Conservation (phyloP, 1,140 invertebrate genomes). For the Nautilus pompilius region DNA sequence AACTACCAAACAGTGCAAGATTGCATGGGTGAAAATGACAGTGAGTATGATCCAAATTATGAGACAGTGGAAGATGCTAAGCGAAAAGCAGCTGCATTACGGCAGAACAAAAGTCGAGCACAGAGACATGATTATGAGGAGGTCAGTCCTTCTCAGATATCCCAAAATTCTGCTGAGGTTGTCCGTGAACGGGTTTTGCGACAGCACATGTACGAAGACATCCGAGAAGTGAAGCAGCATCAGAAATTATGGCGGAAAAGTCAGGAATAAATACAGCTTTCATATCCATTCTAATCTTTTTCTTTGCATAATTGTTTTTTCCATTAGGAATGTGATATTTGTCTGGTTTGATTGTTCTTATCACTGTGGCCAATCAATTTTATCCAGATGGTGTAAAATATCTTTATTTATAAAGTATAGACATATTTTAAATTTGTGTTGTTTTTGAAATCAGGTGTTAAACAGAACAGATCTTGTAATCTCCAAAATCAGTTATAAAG, state of each 20-base stretch:
- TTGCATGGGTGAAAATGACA: conserved; percentile 25
- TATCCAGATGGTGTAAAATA: no score
- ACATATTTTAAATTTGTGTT: no score
- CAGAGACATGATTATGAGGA: conserved; percentile 23
- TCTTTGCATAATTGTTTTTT: no score
- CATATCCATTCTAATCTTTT: no score
- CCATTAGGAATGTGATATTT: no score
- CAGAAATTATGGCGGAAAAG: background rate
- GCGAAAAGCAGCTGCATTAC: conserved; percentile 13
- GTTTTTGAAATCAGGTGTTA: no score
- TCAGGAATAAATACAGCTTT: no score
- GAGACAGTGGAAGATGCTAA: conserved; percentile 38
- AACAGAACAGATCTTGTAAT: no score
- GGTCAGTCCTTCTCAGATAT: conserved; percentile 11
- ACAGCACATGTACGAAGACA: conserved; percentile 36
- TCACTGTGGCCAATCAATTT: no score
- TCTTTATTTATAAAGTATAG: no score
- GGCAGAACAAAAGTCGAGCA: background rate
- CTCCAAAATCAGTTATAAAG: no score
- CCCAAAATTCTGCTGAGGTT: conserved; percentile 6
- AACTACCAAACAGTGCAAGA: conserved; percentile 34
- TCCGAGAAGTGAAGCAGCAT: conserved; percentile 22
- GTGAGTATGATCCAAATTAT: conserved; percentile 32
- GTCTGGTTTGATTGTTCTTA: no score
- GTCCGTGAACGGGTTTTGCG: conserved; percentile 22